These are phyloP conservation scores for Zapornia atra DNA, from an alignment of 2,113 vertebrate genomes.

Conservation along the genomic window DNA sequence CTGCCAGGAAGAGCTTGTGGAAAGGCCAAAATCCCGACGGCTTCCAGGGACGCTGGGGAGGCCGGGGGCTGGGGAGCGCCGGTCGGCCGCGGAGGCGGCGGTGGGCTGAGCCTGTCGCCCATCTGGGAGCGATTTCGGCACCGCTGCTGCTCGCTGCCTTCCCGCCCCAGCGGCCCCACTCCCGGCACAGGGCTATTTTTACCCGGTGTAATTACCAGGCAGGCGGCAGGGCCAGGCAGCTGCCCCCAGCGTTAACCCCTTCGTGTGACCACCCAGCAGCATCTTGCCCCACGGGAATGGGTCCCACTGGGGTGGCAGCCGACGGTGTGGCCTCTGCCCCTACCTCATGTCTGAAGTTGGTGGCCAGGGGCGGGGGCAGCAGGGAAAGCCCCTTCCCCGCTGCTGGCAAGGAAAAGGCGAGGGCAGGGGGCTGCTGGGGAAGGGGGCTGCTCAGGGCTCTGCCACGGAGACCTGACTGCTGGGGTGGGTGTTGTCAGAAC, in stretches of 20 bases:
- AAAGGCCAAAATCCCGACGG: not conserved
- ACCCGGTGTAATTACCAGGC: slow-evolving; percentile 64
- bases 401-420: not conserved
- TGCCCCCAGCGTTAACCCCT: not conserved
- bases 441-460: not conserved
- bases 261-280: not conserved
- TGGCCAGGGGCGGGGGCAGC: not conserved
- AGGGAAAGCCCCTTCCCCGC: not conserved
- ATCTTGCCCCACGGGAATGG: accelerated
- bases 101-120: not conserved
- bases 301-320: not conserved
- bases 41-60: not conserved
- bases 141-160: not conserved
- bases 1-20: not conserved
- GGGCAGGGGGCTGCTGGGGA: not conserved
- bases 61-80: accelerated
- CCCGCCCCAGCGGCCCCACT: not conserved
- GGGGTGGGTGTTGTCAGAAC: not conserved
- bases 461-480: not conserved
- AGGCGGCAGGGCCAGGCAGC: not conserved
- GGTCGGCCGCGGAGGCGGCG: not conserved
- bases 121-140: slow-evolving; percentile 74
- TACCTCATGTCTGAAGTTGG: not conserved
- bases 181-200: slow-evolving; percentile 61
- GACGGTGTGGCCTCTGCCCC: not conserved